Conservation (phyloP, 1,140 invertebrate species). For the Drosophila asahinai region DNA sequence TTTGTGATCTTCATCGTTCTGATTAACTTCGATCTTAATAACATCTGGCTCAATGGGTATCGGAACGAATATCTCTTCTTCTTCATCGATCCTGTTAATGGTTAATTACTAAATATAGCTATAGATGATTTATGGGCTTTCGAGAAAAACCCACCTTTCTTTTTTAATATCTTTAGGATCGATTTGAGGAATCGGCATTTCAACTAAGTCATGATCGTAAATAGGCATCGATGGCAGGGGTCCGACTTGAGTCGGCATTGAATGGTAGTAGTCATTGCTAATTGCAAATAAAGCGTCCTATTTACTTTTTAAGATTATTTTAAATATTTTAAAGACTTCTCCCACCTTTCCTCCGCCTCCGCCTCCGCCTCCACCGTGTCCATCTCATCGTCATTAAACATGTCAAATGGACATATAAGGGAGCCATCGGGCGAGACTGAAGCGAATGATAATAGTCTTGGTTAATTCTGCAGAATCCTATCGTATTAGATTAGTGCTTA, state of each 20-base stretch:
- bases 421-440: background rate
- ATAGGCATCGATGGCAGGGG: slow-evolving; percentile 11
- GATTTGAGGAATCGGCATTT: no score
- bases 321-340: no score
- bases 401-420: no score
- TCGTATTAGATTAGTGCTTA: background rate
- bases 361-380: background rate
- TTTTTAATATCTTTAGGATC: background rate
- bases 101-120: background rate
- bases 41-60: no score
- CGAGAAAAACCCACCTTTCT: background rate
- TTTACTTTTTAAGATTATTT: no score
- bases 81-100: background rate
- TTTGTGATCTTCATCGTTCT: background rate
- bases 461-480: background rate
- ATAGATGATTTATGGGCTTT: no score
- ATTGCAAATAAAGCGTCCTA: background rate
- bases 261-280: background rate
- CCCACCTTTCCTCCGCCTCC: slow-evolving; percentile 2
- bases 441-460: background rate
- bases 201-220: background rate
- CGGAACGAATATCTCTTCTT: no score
- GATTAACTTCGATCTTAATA: no score
- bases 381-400: background rate
- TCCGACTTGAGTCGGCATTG: no score